These are phyloP conservation scores for Sporophila hypoxantha DNA, from an alignment of 2,113 vertebrate species.

Conservation along the genomic window DNA sequence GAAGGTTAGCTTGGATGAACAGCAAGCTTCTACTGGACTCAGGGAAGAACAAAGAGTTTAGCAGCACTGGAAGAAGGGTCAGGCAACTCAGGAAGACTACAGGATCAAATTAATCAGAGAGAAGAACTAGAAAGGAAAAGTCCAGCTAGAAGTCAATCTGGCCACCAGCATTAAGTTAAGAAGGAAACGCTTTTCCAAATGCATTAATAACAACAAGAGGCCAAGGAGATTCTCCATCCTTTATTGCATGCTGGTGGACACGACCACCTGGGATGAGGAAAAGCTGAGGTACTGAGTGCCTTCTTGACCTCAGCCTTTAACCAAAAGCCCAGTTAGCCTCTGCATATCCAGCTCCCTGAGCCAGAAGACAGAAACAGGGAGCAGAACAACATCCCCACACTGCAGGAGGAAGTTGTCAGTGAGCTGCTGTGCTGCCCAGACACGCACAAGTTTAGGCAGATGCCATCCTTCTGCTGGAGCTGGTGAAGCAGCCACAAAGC, in stretches of 20 bases:
- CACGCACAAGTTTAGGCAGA: not conserved
- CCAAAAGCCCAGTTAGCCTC: not conserved
- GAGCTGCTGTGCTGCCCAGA: not conserved
- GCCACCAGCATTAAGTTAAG: not conserved
- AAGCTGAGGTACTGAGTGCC: not conserved
- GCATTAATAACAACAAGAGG: not conserved
- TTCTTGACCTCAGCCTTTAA: not conserved
- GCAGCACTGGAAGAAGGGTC: not conserved
- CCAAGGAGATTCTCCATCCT: not conserved
- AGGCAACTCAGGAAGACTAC: not conserved
- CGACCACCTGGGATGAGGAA: not conserved
- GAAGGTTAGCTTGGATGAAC: not conserved
- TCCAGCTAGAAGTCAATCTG: not conserved
- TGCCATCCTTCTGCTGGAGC: not conserved
- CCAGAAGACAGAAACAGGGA: not conserved
- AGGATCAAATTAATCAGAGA: not conserved
- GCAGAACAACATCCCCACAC: not conserved
- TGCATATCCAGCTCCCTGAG: not conserved
- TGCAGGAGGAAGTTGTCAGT: not conserved
- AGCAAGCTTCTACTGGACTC: not conserved
- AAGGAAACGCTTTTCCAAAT: not conserved
- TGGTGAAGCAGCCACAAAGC: not conserved
- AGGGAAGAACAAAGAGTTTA: not conserved
- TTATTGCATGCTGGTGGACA: not conserved
- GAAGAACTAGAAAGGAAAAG: not conserved